A percentile compares a stretch with the other conserved stretches of the same genome.
These are phyloP conservation scores for Parnassius mnemosyne DNA, from an alignment of 2,888 invertebrate genomes.

Conservation along the genomic window DNA sequence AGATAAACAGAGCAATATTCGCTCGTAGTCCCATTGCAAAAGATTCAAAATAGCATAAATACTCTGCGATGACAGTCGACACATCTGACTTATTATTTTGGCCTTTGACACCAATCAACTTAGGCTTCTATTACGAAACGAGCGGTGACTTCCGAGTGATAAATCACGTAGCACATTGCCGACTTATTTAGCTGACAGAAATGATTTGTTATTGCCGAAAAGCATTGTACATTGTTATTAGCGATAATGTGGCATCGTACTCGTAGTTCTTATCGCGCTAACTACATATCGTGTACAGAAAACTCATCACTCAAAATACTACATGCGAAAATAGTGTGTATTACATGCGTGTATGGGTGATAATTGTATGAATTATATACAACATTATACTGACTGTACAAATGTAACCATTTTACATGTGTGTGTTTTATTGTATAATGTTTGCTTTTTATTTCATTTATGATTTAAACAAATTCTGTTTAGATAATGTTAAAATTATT, in stretches of 20 bases:
- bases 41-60: conserved; percentile 13
- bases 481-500: too few relatives aligned
- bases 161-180: conserved; percentile 30
- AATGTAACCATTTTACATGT: too few relatives aligned
- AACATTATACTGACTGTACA: background rate
- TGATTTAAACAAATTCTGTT: too few relatives aligned
- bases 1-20: background rate
- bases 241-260: conserved; percentile 15
- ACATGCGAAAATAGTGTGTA: conserved; percentile 10
- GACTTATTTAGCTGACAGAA: conserved; percentile 30
- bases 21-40: background rate
- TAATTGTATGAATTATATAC: conserved; percentile 1
- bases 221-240: conserved; percentile 26
- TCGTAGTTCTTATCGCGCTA: conserved; percentile 16
- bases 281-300: conserved; percentile 4
- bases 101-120: conserved; percentile 58
- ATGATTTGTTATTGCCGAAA: conserved; percentile 26
- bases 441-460: too few relatives aligned
- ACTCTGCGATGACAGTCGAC: conserved; percentile 5
- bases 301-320: conserved; percentile 17
- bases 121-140: conserved; percentile 34
- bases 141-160: conserved; percentile 25
- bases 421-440: too few relatives aligned
- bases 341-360: background rate
- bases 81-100: conserved; percentile 42